phyloP scores from a whole-genome alignment of 2,888 invertebrate species.

The Meandrusa payeni region DNA sequence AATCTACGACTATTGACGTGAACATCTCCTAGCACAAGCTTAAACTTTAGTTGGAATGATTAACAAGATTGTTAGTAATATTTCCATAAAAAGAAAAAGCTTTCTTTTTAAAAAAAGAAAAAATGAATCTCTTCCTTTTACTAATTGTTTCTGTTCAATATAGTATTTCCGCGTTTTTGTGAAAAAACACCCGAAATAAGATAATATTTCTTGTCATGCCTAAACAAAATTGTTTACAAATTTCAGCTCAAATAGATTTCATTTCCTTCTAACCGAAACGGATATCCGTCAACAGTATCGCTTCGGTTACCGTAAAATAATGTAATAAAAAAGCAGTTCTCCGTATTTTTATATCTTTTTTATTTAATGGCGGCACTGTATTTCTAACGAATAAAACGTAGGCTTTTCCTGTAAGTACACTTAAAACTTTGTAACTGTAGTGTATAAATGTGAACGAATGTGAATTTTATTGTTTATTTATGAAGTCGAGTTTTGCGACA shows the following conservation, averaged over 20 bases:
- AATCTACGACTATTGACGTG: too few relatives aligned
- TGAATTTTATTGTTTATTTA: conserved; percentile 11
- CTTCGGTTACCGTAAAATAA: conserved; percentile 23
- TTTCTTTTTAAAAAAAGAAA: too few relatives aligned
- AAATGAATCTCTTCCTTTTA: too few relatives aligned
- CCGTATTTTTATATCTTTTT: conserved; percentile 22
- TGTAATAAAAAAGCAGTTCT: conserved; percentile 15
- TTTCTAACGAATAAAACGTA: conserved; percentile 20
- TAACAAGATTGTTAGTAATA: too few relatives aligned
- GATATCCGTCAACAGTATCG: conserved; percentile 24
- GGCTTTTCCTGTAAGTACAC: conserved; percentile 20
- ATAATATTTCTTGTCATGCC: too few relatives aligned
- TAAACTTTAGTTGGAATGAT: too few relatives aligned
- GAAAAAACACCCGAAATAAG: too few relatives aligned
- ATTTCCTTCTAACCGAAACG: conserved; percentile 5
- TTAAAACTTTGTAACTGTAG: conserved; percentile 21
- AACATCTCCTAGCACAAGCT: too few relatives aligned
- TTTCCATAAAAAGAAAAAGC: too few relatives aligned
- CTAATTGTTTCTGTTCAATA: too few relatives aligned
- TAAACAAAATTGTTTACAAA: conserved; percentile 1
- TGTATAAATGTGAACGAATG: conserved; percentile 11
- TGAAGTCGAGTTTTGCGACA: conserved; percentile 5
- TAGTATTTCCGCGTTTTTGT: too few relatives aligned
- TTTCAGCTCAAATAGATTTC: conserved; percentile 9
- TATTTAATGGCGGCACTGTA: conserved; percentile 21